Conservation (phyloP, 1,140 invertebrate genomes). For the Melipona quadrifasciata region DNA sequence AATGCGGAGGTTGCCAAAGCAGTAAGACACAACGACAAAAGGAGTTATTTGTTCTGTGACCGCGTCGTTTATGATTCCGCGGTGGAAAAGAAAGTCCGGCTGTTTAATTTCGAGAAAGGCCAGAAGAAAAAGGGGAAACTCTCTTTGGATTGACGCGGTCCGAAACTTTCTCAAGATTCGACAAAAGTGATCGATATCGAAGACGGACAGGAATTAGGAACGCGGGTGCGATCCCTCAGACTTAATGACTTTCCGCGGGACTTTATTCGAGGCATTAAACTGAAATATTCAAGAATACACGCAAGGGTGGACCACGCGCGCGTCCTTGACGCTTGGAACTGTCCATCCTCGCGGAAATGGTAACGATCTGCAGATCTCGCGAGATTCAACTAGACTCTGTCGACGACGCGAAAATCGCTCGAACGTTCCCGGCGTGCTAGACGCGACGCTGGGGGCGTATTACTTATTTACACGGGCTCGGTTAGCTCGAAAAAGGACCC, state of each 20-base stretch:
- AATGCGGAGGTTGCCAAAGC: neutral
- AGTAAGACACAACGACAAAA: neutral
- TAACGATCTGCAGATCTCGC: too few species aligned
- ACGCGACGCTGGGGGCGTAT: neutral
- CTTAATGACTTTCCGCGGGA: too few species aligned
- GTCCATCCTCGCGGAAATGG: too few species aligned
- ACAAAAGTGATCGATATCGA: neutral
- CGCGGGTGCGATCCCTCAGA: neutral
- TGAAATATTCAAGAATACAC: too few species aligned
- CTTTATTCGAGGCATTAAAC: too few species aligned
- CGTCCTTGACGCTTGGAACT: too few species aligned
- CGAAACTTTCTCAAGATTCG: neutral
- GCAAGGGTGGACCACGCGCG: too few species aligned
- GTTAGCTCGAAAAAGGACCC: slow-evolving; percentile 42
- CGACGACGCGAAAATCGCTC: neutral
- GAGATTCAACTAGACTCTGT: too few species aligned
- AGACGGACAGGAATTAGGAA: neutral
- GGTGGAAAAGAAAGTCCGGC: slow-evolving; percentile 25
- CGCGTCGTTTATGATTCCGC: neutral
- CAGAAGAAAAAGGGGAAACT: neutral
- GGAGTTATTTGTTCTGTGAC: slow-evolving; percentile 31
- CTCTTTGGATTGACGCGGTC: neutral
- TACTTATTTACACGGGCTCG: slow-evolving; percentile 41
- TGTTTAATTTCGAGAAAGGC: slow-evolving; percentile 36
- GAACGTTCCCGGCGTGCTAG: neutral